These are phyloP conservation scores for Tapirus terrestris DNA, from an alignment of 2,113 vertebrate species.

Conservation along the genomic window DNA sequence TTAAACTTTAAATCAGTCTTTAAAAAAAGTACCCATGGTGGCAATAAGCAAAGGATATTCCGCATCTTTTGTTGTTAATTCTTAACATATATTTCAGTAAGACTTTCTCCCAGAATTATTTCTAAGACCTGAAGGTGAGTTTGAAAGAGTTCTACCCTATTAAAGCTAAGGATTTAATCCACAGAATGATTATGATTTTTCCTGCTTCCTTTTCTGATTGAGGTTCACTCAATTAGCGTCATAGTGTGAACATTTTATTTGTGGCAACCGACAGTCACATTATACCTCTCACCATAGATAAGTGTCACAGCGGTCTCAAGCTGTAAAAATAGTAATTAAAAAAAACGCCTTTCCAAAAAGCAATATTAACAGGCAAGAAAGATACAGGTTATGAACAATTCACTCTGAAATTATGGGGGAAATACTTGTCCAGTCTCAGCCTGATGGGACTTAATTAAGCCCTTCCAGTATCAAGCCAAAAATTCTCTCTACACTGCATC, in stretches of 20 bases:
- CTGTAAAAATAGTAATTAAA: constrained; percentile 55
- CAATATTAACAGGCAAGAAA: constrained; percentile 56
- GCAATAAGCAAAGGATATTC: background rate
- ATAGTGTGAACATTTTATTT: background rate
- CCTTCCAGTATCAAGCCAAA: background rate
- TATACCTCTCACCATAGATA: constrained; percentile 59
- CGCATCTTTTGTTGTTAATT: constrained; percentile 28
- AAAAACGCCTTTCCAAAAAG: constrained; percentile 49
- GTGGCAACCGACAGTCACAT: constrained; percentile 72
- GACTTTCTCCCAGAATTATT: constrained; percentile 2
- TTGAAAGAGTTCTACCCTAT: background rate
- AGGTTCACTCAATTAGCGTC: constrained; percentile 44
- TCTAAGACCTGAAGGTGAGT: background rate
- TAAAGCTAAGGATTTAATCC: background rate
- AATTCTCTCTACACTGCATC: background rate
- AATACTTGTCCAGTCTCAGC: background rate
- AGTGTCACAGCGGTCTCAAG: constrained; percentile 67
- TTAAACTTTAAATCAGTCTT: background rate
- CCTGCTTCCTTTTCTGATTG: background rate
- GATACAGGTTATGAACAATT: constrained; percentile 17
- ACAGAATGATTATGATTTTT: background rate
- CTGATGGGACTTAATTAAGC: background rate
- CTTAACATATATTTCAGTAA: background rate
- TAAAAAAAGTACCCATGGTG: background rate
- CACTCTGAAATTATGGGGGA: background rate